phyloP scores from a whole-genome alignment of 2,888 invertebrate species.

The Allacma fusca region DNA sequence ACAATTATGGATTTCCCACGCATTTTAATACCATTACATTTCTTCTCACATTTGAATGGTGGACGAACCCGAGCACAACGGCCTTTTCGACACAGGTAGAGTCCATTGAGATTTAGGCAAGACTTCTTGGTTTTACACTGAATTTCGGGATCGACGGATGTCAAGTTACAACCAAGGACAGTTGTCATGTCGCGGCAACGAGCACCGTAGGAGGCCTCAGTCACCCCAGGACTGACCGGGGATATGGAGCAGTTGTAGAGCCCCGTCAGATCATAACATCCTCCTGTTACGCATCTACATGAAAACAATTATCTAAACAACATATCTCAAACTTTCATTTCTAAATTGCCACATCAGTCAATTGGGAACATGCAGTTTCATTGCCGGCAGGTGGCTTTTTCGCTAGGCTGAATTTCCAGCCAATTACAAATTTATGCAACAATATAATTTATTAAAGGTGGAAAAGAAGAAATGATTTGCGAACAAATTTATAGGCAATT shows the following conservation, averaged over 20 bases:
- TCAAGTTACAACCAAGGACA: slow-evolving; percentile 75
- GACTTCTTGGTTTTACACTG: slow-evolving; percentile 60
- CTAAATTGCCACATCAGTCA: too few species aligned
- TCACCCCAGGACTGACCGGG: slow-evolving; percentile 44
- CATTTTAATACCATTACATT: slow-evolving; percentile 88
- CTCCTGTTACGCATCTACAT: slow-evolving; percentile 78
- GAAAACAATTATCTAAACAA: too few species aligned
- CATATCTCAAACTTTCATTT: too few species aligned
- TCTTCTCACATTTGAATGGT: slow-evolving; percentile 87
- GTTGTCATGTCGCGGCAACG: slow-evolving; percentile 62
- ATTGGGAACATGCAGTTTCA: too few species aligned
- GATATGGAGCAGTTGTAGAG: slow-evolving; percentile 79
- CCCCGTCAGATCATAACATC: slow-evolving; percentile 86
- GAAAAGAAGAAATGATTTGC: too few species aligned
- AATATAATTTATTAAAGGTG: too few species aligned
- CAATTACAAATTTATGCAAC: too few species aligned
- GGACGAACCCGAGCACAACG: slow-evolving; percentile 80
- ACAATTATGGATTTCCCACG: slow-evolving; percentile 84
- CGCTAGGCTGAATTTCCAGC: too few species aligned
- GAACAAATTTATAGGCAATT: too few species aligned
- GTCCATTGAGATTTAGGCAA: slow-evolving; percentile 77
- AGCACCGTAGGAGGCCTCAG: slow-evolving; percentile 53
- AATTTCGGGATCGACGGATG: slow-evolving; percentile 77
- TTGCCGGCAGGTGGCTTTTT: too few species aligned
- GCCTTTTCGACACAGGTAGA: slow-evolving; percentile 83